Evolutionary conservation across 2,797 vertebrate genomes (phyloP).

Genomic region (Myioborus melanocephalus): DNA sequence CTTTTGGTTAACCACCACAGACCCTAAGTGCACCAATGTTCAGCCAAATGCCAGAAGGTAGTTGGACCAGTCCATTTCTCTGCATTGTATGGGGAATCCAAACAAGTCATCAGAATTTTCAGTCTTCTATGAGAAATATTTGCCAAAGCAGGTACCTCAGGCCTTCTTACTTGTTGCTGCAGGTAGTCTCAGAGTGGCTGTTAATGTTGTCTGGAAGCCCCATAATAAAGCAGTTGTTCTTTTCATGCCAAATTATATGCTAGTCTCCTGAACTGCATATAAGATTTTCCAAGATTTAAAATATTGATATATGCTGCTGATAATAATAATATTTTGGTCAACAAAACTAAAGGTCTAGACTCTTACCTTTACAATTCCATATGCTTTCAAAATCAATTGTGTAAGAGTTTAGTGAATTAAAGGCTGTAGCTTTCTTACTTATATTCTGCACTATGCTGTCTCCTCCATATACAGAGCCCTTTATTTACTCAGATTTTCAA

Average conservation of each 20-base stretch:
- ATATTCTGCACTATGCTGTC: neutral
- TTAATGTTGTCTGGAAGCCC: neutral
- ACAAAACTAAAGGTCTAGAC: neutral
- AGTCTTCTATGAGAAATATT: neutral
- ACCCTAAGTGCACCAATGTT: neutral
- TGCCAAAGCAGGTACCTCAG: neutral
- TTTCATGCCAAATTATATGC: neutral
- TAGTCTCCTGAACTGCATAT: neutral
- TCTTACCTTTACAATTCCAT: neutral
- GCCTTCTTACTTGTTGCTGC: neutral
- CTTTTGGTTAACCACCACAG: neutral
- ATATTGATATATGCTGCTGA: neutral
- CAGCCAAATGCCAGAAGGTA: neutral
- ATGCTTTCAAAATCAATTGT: neutral
- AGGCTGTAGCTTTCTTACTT: neutral
- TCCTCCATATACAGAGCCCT: neutral
- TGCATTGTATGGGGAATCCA: neutral
- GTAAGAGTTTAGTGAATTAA: neutral
- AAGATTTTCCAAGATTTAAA: neutral
- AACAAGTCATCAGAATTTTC: neutral
- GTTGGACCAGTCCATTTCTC: neutral
- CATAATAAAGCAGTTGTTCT: neutral
- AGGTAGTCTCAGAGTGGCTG: neutral
- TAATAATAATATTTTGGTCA: neutral
- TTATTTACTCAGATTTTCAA: neutral